Percentiles rank a stretch among this genome's conserved stretches.
Evolutionary conservation across 1,140 invertebrate genomes (phyloP).

Genomic region (Caenorhabditis latens): DNA sequence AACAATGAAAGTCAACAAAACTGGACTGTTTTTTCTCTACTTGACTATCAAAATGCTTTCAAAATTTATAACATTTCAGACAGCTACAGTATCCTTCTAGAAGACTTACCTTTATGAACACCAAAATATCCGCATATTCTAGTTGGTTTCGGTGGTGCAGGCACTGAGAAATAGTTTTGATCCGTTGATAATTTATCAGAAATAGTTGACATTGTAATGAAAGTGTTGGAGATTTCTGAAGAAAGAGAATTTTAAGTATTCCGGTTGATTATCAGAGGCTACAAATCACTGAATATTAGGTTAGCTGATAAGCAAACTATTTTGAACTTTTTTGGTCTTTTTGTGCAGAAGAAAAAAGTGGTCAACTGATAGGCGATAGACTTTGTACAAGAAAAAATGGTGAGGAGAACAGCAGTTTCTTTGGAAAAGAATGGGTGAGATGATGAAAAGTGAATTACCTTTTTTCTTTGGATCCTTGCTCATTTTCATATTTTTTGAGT

Average conservation of each 20-base stretch:
- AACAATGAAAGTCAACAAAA: background rate
- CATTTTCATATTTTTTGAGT: conserved; percentile 7
- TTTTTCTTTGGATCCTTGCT: background rate
- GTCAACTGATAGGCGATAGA: background rate
- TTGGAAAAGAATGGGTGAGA: too few relatives aligned
- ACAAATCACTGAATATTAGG: background rate
- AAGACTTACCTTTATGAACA: conserved; percentile 19
- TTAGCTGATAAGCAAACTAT: background rate
- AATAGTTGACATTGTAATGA: conserved; percentile 41
- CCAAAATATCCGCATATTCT: conserved; percentile 35
- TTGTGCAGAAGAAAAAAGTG: background rate
- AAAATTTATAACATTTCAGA: too few relatives aligned
- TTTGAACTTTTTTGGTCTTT: background rate
- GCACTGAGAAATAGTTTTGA: conserved; percentile 46
- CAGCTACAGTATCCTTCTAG: too few relatives aligned
- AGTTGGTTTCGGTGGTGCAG: conserved; percentile 18
- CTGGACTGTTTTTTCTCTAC: conserved; percentile 1
- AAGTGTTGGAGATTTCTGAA: conserved; percentile 24
- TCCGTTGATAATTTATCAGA: conserved; percentile 42
- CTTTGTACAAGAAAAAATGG: too few relatives aligned
- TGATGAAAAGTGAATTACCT: background rate
- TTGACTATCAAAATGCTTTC: too few relatives aligned
- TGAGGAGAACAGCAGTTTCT: too few relatives aligned
- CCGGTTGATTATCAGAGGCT: background rate
- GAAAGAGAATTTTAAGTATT: background rate